A percentile compares a stretch with the other conserved stretches of the same genome.
These are phyloP conservation scores for Amphipyra berbera DNA, from an alignment of 2,888 invertebrate genomes.

Conservation along the genomic window DNA sequence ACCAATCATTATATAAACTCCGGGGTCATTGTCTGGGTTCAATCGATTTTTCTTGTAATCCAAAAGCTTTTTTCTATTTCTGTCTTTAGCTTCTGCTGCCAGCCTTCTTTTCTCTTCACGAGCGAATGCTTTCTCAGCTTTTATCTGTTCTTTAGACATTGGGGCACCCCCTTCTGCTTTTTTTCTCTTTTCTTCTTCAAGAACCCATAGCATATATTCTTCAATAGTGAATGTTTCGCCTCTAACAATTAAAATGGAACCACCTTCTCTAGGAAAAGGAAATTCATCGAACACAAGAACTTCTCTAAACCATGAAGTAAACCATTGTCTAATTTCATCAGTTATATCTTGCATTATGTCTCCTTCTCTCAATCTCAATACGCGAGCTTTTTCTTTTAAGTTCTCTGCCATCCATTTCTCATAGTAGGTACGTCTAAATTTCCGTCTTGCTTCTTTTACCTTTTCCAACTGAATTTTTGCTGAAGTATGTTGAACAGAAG, in stretches of 20 bases:
- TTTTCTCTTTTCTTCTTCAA: slow-evolving; percentile 74
- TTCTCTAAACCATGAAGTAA: slow-evolving; percentile 90
- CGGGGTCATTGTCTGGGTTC: slow-evolving; percentile 84
- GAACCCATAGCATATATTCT: slow-evolving; percentile 87
- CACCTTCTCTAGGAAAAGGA: slow-evolving; percentile 93
- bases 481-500: slow-evolving; percentile 83
- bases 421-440: slow-evolving; percentile 82
- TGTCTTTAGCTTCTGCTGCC: slow-evolving; percentile 73
- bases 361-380: slow-evolving; percentile 86
- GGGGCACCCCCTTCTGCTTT: slow-evolving; percentile 76
- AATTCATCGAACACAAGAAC: slow-evolving; percentile 92
- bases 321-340: slow-evolving; percentile 94
- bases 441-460: slow-evolving; percentile 82
- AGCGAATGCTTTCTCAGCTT: slow-evolving; percentile 80
- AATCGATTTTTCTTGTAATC: slow-evolving; percentile 87
- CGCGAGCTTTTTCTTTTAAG: slow-evolving; percentile 85
- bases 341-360: slow-evolving; percentile 93
- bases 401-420: slow-evolving; percentile 82
- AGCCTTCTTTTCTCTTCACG: slow-evolving; percentile 80
- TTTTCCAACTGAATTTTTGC: slow-evolving; percentile 83
- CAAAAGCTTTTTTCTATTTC: slow-evolving; percentile 75
- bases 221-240: slow-evolving; percentile 90
- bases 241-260: slow-evolving; percentile 89
- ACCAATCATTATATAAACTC: slow-evolving; percentile 75
- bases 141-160: slow-evolving; percentile 83